Conservation (phyloP, 2,888 invertebrate species). For the Osmoderma eremita region DNA sequence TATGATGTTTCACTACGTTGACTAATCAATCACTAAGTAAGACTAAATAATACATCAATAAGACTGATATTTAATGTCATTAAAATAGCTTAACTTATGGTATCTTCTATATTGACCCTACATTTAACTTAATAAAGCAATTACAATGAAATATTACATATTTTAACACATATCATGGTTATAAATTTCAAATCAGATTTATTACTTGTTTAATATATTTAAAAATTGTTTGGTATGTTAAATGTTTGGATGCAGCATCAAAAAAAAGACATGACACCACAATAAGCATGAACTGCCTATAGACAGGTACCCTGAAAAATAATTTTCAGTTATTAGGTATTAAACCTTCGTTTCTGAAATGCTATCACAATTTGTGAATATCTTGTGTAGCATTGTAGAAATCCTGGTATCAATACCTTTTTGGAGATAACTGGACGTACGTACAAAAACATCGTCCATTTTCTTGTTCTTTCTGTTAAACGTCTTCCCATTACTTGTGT, state of each 20-base stretch:
- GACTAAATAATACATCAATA: slow-evolving; percentile 19
- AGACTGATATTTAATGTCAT: slow-evolving; percentile 32
- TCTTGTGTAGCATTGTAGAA: background rate
- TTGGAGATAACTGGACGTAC: slow-evolving; percentile 11
- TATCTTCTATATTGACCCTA: slow-evolving; percentile 39
- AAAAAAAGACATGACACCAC: slow-evolving; percentile 22
- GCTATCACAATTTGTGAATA: background rate
- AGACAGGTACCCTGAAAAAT: background rate
- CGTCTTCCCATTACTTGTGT: slow-evolving; percentile 60
- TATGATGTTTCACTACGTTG: background rate
- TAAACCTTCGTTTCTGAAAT: slow-evolving; percentile 4
- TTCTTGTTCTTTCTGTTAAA: slow-evolving; percentile 56
- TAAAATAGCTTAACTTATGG: slow-evolving; percentile 36
- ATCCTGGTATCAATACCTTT: background rate
- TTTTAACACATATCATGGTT: slow-evolving; percentile 40
- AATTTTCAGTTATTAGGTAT: no score
- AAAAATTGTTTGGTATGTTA: slow-evolving; percentile 26
- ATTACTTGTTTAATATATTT: slow-evolving; percentile 10
- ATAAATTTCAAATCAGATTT: slow-evolving; percentile 22
- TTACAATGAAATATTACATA: slow-evolving; percentile 39
- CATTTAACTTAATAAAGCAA: slow-evolving; percentile 35
- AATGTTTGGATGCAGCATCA: background rate
- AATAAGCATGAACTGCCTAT: background rate
- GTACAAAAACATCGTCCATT: slow-evolving; percentile 38
- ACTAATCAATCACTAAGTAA: no score